Percentiles rank a stretch among this genome's conserved stretches.
Evolutionary conservation across 1,140 invertebrate species (phyloP).

Genomic region (Scaptomyza montana): DNA sequence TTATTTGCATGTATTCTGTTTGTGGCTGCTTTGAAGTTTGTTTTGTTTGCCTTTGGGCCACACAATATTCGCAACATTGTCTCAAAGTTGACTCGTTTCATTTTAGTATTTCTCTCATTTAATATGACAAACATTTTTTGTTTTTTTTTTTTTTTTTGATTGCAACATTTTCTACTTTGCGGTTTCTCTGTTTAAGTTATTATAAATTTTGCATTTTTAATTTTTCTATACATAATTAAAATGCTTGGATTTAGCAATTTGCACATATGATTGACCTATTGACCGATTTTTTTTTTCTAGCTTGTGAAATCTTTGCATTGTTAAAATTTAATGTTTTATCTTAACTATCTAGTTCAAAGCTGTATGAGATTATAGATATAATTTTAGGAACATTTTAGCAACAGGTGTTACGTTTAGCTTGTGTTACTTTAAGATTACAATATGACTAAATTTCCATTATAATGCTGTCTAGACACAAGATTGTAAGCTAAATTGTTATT

Average conservation of each 20-base stretch:
- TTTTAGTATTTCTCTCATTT: conserved; percentile 33
- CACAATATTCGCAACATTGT: conserved; percentile 63
- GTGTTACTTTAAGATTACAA: conserved; percentile 2
- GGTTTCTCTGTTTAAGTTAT: conserved; percentile 34
- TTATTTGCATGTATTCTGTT: conserved; percentile 20
- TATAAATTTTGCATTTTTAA: conserved; percentile 51
- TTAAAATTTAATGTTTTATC: conserved; percentile 3
- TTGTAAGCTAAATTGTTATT: not conserved
- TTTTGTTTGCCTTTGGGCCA: conserved; percentile 36
- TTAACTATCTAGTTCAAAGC: too few relatives aligned
- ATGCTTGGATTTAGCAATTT: conserved; percentile 30
- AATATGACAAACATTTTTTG: conserved; percentile 50
- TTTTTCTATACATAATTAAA: conserved; percentile 63
- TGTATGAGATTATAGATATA: not conserved
- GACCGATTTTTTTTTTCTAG: conserved; percentile 13
- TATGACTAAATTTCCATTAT: not conserved
- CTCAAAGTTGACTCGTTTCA: conserved; percentile 30
- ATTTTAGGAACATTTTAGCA: not conserved
- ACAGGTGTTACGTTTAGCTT: conserved; percentile 7
- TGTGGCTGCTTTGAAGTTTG: conserved; percentile 21
- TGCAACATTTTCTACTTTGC: conserved; percentile 49
- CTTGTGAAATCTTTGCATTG: conserved; percentile 24
- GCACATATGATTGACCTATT: conserved; percentile 24
- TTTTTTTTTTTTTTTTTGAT: conserved; percentile 7
- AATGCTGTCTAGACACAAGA: not conserved